Base-by-base conservation (phyloP, 2,113 vertebrate genomes). In the Trichechus manatus region DNA sequence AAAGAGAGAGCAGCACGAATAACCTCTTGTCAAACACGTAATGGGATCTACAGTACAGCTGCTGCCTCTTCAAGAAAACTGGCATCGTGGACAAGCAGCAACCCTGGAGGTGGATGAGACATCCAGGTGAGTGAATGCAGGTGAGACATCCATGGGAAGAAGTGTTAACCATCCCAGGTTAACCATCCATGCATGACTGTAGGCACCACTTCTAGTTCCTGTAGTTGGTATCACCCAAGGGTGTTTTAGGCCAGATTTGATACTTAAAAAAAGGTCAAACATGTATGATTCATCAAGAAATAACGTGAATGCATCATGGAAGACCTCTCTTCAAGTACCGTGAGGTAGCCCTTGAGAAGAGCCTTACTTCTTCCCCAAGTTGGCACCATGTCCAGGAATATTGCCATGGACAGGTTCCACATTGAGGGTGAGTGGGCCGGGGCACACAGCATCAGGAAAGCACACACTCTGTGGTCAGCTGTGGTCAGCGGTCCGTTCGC, bases 21-120 rank as follows among this genome's bases (percentile, higher is more conserved):
- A 59, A 25, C 66, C 22, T n/a, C 86, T 27, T 17, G 20, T 17
- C 59, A 20, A 1, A 17, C 23, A 31, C 0, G 1, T 0, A 3
- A 19, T 0, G 1, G 33, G 6, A 1, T 10, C 44, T 33, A 9
- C 14, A 1, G 2, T 0, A 13, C 22, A 19, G 6, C 3, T 0
- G 4, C 63, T 0, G 0, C 27, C 15, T 33, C 81, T 33, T 11
- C 2, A 0, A 42, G 63, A 56, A 68, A 25, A 53, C 29, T 0
- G 2, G n/a, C 42, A 0, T 9, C 23, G 0, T 4, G 44, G 42
- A 2, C 44, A 23, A 10, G 20, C 0, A 1, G n/a, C 1, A 9
- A 5, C 15, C 78, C 83, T 6, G 19, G 56, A 53, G 29, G 33
- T 5, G 6, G 53, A 20, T 0, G 0, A 27, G 44, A 5, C 33